Base-by-base conservation (phyloP, 1,140 invertebrate genomes). In the Lepidurus arcticus region DNA sequence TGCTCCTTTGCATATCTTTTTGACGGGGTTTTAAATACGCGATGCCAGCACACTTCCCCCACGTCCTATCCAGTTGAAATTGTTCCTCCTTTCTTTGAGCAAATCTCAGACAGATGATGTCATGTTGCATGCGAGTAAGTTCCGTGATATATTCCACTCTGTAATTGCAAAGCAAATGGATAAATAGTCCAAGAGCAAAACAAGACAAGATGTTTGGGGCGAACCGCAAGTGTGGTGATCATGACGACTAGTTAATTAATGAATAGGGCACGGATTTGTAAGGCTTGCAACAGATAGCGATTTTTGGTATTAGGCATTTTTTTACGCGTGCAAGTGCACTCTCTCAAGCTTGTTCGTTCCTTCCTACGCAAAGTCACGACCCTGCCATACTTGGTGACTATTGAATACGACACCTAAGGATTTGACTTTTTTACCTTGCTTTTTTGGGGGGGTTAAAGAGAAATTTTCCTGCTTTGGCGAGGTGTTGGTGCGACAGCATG, bases 41-140 rank as follows among this genome's bases (percentile, higher is more conserved):
- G 53, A 65, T 65, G 53, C 53, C 53, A n/a, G 53, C 53, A 65
- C 53, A 65, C 53, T 65, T 65, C 53, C 53, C 53, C 53, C 53
- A 65, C 53, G 53, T 65, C 53, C 21, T 65, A 65, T 65, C 34
- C 53, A 65, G 16, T 65, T 0, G 9, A 16, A 7, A 1, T 65
- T 65, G 21, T 65, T 7, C 16, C 53, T 65, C 53, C 53, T 21
- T 65, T 21, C 16, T 47, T 16, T 65, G 16, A 65, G 53, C 53
- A 3, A 65, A 65, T 65, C 53, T 65, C 53, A 65, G 8, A 16
- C 53, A 13, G 53, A 65, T 65, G 53, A 65, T 65, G 53, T 65
- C 53, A 65, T 21, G 53, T 65, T 65, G 53, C 53, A 65, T 65
- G 53, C 21, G 21, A 65, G 21, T 4, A n/a, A 65, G 53, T 65